Evolutionary conservation across 2,113 vertebrate genomes (phyloP).

Genomic region (Falcunculus frontatus): DNA sequence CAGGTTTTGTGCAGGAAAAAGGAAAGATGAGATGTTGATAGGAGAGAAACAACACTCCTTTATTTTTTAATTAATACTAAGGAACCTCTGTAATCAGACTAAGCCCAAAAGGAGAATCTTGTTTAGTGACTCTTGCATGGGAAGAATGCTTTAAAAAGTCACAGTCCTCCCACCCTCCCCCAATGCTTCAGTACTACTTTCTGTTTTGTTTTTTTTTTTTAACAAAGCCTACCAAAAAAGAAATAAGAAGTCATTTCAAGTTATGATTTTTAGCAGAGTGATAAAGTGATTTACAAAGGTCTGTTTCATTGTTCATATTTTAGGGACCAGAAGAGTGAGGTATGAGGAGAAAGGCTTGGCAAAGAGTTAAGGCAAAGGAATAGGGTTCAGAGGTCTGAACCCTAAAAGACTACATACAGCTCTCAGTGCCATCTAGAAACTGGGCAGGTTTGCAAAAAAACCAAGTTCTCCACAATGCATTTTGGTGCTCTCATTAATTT

Average conservation of each 20-base stretch:
- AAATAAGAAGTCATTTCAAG: neutral
- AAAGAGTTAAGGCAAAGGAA: neutral
- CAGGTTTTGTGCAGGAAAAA: neutral
- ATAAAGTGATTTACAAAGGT: neutral
- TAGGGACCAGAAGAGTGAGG: neutral
- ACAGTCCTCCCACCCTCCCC: neutral
- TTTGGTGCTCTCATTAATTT: neutral
- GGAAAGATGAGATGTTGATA: neutral
- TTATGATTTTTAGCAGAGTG: neutral
- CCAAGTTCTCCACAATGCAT: neutral
- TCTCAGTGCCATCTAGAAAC: neutral
- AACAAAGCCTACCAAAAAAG: neutral
- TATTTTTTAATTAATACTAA: neutral
- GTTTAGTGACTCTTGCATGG: neutral
- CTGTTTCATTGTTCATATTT: neutral
- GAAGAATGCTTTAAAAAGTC: neutral
- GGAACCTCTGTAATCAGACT: neutral
- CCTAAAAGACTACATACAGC: neutral
- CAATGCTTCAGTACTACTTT: neutral
- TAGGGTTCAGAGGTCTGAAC: neutral
- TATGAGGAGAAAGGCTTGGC: neutral
- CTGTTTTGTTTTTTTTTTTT: neutral
- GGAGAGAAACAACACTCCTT: neutral
- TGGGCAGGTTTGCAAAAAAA: neutral
- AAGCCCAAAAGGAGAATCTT: neutral